A percentile compares a stretch with the other conserved stretches of the same genome.
phyloP scores from a whole-genome alignment of 2,113 vertebrate genomes.

The Hydrochoerus hydrochaeris region DNA sequence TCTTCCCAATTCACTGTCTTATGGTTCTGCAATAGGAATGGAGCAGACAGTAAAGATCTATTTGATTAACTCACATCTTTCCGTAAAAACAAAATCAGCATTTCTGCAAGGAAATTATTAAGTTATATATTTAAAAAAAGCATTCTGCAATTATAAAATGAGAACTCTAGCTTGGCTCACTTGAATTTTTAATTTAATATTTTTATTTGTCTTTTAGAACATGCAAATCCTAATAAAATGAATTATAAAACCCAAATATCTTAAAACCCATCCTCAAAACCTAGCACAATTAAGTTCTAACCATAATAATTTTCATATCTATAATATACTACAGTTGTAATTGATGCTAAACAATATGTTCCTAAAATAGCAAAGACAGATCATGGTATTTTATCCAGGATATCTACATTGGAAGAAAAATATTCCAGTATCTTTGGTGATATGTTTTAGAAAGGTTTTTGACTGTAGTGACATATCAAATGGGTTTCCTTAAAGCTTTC shows the following conservation, averaged over 20 bases:
- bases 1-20: neutral
- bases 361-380: conserved; percentile 42
- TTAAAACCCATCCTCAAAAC: neutral
- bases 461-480: conserved; percentile 30
- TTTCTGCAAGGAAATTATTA: neutral
- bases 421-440: neutral
- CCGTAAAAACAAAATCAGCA: neutral
- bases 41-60: neutral
- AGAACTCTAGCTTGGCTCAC: conserved; percentile 7
- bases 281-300: neutral
- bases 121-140: neutral
- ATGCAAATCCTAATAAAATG: conserved; percentile 21
- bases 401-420: conserved; percentile 10
- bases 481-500: conserved; percentile 39
- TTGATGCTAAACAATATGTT: neutral
- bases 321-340: neutral
- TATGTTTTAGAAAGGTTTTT: conserved; percentile 24
- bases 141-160: neutral
- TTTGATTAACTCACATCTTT: neutral
- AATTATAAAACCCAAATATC: neutral
- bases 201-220: conserved; percentile 18
- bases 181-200: conserved; percentile 1
- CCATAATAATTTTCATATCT: neutral
- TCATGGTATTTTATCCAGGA: neutral
- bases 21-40: neutral